Evolutionary conservation across 2,797 vertebrate species (phyloP), one percentile per base, ranked within the genome.

Genomic region (Anomalospiza imberbis): DNA sequence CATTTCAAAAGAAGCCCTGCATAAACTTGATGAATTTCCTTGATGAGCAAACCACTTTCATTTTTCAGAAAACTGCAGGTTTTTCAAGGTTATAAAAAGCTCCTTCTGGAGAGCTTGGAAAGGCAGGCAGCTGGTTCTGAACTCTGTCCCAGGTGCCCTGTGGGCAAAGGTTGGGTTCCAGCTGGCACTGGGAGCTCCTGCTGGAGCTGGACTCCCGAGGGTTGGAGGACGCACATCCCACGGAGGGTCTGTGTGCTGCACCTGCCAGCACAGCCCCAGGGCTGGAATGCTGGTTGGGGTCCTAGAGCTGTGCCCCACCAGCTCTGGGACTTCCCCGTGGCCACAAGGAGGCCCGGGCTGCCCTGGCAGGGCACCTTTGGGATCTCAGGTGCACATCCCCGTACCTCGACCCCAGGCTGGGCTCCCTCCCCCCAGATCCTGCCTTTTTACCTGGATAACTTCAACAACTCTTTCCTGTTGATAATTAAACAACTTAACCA

Each of bases 11-110:
- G 66, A 70, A 94, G 51, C 10, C 5, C 78, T 77, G 29, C 47
- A 45, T 89, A 85, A 95, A 92, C 61, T 76, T 16, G 75, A 89
- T 94, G 89, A 96, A 94, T 94, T 94, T 91, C 58, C 89, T 92
- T 96, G 87, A 96, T 96, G 68, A 95, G 85, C 65, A 89, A 89
- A 82, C 61, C 40, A 13, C 68, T 80, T 63, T 5, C 47, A 42
- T 75, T 84, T 81, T 85, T n/a, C 84, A 77, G 76, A 80, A 85
- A 93, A 62, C 40, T 81, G 70, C 89, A 84, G 61, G 58, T 61
- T 61, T 40, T 40, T 10, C 50, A 70, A 51, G 17, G 66, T 83
- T 91, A 61, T 62, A 32, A 70, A 78, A 91, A 91, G 34, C 74
- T 70, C 47, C 75, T 73, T 40, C 28, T 68, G 60, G 62, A 67